Conservation (phyloP, 2,888 invertebrate species). For the Pyrochroa serraticornis region DNA sequence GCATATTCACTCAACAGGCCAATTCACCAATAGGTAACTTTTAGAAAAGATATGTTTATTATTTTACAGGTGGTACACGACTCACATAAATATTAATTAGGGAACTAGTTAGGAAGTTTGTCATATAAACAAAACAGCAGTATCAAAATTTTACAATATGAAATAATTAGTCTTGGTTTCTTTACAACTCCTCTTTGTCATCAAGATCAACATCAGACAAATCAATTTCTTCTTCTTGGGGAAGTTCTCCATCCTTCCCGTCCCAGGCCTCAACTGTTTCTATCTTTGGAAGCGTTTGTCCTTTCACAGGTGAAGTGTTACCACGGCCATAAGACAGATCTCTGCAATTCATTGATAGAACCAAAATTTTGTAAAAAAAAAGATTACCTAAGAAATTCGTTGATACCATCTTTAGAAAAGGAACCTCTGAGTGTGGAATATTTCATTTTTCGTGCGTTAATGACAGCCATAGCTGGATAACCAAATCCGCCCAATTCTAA, state of each 20-base stretch:
- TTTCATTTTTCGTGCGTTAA: slow-evolving; percentile 96
- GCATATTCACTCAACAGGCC: too few species aligned
- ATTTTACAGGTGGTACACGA: too few species aligned
- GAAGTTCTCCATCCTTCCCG: slow-evolving; percentile 89
- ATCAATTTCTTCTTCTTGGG: slow-evolving; percentile 88
- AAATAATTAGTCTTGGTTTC: slow-evolving; percentile 24
- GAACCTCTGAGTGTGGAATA: slow-evolving; percentile 92
- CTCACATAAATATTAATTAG: too few species aligned
- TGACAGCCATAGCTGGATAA: slow-evolving; percentile 97
- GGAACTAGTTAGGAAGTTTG: slow-evolving; percentile 4
- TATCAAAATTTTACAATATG: slow-evolving; percentile 18
- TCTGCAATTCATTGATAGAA: slow-evolving; percentile 51
- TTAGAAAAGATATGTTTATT: too few species aligned
- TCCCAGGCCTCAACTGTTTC: slow-evolving; percentile 82
- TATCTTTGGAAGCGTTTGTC: slow-evolving; percentile 79
- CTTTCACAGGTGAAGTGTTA: slow-evolving; percentile 85
- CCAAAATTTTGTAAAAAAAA: background rate
- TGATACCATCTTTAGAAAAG: slow-evolving; percentile 93
- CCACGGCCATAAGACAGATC: slow-evolving; percentile 94
- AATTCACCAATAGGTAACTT: too few species aligned
- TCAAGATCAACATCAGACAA: slow-evolving; percentile 87
- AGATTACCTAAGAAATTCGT: slow-evolving; percentile 72
- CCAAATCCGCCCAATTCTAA: slow-evolving; percentile 97
- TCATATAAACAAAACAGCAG: slow-evolving; percentile 12
- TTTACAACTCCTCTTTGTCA: slow-evolving; percentile 78